Evolutionary conservation across 1,140 invertebrate species (phyloP).

Genomic region (Centruroides vittatus): DNA sequence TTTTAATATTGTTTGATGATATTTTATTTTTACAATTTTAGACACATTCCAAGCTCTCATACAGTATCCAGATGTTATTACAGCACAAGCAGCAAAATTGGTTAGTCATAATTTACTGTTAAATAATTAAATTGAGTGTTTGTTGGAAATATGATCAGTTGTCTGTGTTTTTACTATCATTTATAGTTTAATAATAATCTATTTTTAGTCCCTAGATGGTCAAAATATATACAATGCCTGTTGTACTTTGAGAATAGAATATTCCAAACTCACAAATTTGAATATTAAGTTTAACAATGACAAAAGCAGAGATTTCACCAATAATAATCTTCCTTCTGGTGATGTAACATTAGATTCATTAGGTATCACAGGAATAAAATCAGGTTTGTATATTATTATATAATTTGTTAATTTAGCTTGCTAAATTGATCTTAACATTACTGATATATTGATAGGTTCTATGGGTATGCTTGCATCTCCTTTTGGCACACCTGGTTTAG

Average conservation of each 20-base stretch:
- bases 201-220: conserved; percentile 71
- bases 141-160: too few relatives aligned
- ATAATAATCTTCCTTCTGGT: conserved; percentile 87
- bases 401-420: neutral
- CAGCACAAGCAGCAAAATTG: conserved; percentile 89
- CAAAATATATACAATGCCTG: conserved; percentile 99
- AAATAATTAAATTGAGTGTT: too few relatives aligned
- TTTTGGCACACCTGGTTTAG: conserved; percentile 54
- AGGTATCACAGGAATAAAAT: conserved; percentile 15
- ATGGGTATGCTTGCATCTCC: conserved; percentile 68
- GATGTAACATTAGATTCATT: conserved; percentile 49
- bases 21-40: conserved; percentile 36
- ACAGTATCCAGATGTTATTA: conserved; percentile 91
- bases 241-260: conserved; percentile 98
- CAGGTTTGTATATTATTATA: neutral
- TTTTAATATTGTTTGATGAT: too few relatives aligned
- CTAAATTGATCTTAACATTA: neutral
- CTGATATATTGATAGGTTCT: conserved; percentile 38
- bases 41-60: conserved; percentile 98
- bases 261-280: conserved; percentile 90
- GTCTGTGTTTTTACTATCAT: neutral
- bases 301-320: conserved; percentile 97
- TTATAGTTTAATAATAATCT: too few relatives aligned
- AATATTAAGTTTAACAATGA: conserved; percentile 99
- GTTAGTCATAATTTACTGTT: conserved; percentile 38